These are phyloP conservation scores for Paradoxurus hermaphroditus DNA, from an alignment of 2,113 vertebrate species.

Conservation along the genomic window DNA sequence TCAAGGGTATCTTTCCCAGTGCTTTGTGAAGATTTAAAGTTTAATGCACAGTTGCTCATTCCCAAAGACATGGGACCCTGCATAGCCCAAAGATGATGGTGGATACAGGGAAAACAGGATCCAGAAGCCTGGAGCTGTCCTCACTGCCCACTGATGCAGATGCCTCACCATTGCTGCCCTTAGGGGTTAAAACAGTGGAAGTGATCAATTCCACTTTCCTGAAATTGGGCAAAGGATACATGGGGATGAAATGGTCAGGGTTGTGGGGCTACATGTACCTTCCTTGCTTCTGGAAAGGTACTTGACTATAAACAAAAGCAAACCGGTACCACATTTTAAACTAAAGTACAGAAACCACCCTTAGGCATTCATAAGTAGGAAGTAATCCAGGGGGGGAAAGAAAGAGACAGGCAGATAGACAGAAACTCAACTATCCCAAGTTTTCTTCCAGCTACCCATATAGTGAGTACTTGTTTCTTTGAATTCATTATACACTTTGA, in stretches of 20 bases:
- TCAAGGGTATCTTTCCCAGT: background rate
- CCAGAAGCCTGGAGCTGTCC: background rate
- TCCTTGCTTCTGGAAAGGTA: background rate
- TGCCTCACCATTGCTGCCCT: background rate
- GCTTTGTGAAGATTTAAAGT: background rate
- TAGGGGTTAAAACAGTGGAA: background rate
- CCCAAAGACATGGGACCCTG: accelerated
- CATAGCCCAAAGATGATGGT: background rate
- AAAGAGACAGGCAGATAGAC: background rate
- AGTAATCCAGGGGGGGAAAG: background rate
- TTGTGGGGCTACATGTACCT: background rate
- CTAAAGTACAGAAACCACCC: background rate
- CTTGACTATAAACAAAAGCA: background rate
- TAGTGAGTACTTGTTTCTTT: background rate
- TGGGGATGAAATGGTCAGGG: background rate
- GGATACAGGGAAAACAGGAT: background rate
- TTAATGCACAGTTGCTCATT: background rate
- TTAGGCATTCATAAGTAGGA: background rate
- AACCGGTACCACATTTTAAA: background rate
- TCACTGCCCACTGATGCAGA: background rate
- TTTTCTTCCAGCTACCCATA: background rate
- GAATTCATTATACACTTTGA: background rate
- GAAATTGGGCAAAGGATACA: background rate
- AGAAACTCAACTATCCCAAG: background rate
- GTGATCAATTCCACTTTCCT: background rate